phyloP scores from a whole-genome alignment of 1,140 invertebrate species.

The Kradibia gibbosae region DNA sequence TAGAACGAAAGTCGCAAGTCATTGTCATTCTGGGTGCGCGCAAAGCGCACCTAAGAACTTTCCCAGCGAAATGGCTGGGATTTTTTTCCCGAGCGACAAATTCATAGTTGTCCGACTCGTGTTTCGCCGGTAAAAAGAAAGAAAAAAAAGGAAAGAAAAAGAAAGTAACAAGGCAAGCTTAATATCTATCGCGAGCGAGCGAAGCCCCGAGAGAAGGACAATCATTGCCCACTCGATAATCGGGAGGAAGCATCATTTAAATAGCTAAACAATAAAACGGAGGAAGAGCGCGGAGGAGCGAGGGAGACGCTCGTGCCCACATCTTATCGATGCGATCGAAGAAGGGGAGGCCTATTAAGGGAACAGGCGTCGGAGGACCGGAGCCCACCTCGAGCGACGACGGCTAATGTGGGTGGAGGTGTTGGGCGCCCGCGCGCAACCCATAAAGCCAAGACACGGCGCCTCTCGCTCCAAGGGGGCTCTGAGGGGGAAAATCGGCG shows the following conservation, averaged over 20 bases:
- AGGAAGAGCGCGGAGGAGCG: too few relatives aligned
- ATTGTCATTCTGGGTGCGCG: conserved; percentile 1
- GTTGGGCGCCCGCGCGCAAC: too few relatives aligned
- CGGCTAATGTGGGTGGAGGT: too few relatives aligned
- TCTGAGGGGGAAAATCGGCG: not conserved
- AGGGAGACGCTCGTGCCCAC: too few relatives aligned
- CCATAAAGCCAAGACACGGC: not conserved
- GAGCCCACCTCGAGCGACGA: too few relatives aligned
- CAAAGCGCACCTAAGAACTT: not conserved
- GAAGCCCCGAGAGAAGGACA: not conserved
- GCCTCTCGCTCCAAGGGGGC: not conserved
- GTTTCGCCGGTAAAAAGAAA: not conserved
- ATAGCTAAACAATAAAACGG: too few relatives aligned
- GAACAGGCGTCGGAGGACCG: too few relatives aligned
- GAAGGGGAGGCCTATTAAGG: too few relatives aligned
- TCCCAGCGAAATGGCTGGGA: not conserved
- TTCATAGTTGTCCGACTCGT: not conserved
- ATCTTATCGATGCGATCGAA: too few relatives aligned
- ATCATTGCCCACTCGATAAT: not conserved
- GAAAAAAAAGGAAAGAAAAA: too few relatives aligned
- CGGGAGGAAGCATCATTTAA: not conserved
- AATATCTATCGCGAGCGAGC: not conserved
- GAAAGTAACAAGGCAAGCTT: too few relatives aligned
- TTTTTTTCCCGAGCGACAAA: not conserved
- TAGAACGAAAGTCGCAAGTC: not conserved